phyloP scores from a whole-genome alignment of 2,888 invertebrate genomes.

The Ormyrus rosae region DNA sequence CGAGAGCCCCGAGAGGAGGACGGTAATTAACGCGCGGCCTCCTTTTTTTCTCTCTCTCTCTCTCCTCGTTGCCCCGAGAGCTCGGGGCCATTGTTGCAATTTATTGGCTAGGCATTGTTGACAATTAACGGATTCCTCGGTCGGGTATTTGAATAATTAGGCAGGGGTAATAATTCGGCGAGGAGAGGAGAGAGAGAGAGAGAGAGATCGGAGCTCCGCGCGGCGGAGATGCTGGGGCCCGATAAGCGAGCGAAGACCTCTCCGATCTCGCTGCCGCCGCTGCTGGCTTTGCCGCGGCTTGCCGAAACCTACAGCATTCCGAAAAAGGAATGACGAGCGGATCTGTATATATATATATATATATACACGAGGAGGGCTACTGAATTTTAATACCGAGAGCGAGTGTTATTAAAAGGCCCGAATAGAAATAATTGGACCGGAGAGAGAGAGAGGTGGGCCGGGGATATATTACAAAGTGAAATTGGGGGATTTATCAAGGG shows the following conservation, averaged over 20 bases:
- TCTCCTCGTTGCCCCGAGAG: slow-evolving; percentile 50
- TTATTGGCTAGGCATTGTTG: background rate
- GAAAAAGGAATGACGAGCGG: slow-evolving; percentile 43
- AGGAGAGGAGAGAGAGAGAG: slow-evolving; percentile 4
- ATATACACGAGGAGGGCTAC: slow-evolving; percentile 50
- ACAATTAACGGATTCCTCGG: slow-evolving; percentile 59
- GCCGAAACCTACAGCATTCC: slow-evolving; percentile 40
- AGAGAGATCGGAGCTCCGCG: background rate
- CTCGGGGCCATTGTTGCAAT: background rate
- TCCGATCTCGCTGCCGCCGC: too few species aligned
- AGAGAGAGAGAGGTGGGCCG: background rate
- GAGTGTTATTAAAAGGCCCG: slow-evolving; percentile 45
- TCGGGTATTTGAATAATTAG: too few species aligned
- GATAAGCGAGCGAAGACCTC: slow-evolving; percentile 52
- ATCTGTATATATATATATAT: too few species aligned
- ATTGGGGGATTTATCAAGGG: too few species aligned
- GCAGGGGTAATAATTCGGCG: slow-evolving; percentile 39
- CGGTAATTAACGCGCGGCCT: slow-evolving; percentile 42
- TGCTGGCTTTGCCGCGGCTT: slow-evolving; percentile 7
- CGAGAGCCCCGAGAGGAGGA: slow-evolving; percentile 27
- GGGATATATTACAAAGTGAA: too few species aligned
- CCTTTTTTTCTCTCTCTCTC: too few species aligned
- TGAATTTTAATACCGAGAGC: slow-evolving; percentile 53
- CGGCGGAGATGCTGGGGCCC: slow-evolving; percentile 1
- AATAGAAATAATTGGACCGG: slow-evolving; percentile 53